Evolutionary conservation across 64 coral and sea anemone species (phyloP), one percentile per base, ranked within the genome.

Genomic region (Acropora yongei): DNA sequence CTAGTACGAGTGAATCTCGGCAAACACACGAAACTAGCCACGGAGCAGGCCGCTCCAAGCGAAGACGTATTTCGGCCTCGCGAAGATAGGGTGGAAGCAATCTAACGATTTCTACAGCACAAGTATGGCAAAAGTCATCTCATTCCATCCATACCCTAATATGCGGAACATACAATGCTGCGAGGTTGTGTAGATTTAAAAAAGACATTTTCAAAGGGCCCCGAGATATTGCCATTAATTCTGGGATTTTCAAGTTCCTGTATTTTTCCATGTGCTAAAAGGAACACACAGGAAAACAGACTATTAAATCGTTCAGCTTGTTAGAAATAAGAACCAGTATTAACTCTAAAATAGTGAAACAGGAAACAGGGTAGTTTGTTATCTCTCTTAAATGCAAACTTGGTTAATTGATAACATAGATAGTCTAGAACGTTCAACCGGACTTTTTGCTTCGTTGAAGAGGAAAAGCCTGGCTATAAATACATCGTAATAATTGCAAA

Each of bases 401-500:
- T 41, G 5, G 57, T 44, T 12, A 44, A 63, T 83, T 71, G 42
- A 69, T 85, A 69, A 85, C 69, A 18, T 17, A 85, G 48, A 85
- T 12, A n/a, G 14, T 83, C 43, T 49, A 19, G 66, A 83, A 85
- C 44, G 44, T 49, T 71, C 82, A 16, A 69, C 61, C 63, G 65
- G 63, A 47, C 66, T 85, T n/a, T 68, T 48, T 85, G 30, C 0
- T 30, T 30, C 30, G 30, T 71, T 20, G 47, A 30, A 67, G 45
- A 67, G 8, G 16, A 45, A 5, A 85, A 71, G 18, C 69, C 82
- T 30, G 30, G 30, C 30, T 30, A 30, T 30, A 30, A 71, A 71
- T 85, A 16, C 44, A 11, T 39, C 30, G 61, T 71, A 84, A 85
- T 85, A 85, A 71, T n/a, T 6, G 82, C 47, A 85, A 85, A 20